These are phyloP conservation scores for Aphidius colemani DNA, from an alignment of 2,888 invertebrate genomes.

Conservation along the genomic window DNA sequence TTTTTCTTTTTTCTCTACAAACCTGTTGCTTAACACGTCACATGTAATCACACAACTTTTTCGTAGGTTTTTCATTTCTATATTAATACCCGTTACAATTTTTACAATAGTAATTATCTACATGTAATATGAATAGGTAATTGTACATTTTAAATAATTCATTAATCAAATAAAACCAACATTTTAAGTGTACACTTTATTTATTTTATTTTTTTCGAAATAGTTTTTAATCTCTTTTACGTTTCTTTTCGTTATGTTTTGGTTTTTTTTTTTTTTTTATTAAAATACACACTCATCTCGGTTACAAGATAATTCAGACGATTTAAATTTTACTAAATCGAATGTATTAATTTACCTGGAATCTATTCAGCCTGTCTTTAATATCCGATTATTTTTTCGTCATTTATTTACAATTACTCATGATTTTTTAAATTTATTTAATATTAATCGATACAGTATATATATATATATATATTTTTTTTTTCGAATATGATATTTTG, in stretches of 20 bases:
- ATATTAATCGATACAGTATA: conserved; percentile 9
- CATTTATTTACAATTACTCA: conserved; percentile 14
- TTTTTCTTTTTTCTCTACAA: background rate
- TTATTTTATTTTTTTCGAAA: conserved; percentile 13
- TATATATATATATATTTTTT: no score
- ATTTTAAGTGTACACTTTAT: conserved; percentile 15
- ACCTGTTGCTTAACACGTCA: background rate
- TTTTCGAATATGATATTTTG: no score
- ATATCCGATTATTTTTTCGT: conserved; percentile 17
- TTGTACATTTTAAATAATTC: conserved; percentile 1
- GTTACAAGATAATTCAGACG: conserved; percentile 36
- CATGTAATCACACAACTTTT: no score
- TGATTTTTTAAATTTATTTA: background rate
- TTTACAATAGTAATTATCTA: conserved; percentile 15
- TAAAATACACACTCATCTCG: conserved; percentile 56
- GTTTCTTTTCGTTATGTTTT: conserved; percentile 27
- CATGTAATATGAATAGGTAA: conserved; percentile 7
- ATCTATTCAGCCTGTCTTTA: conserved; percentile 21
- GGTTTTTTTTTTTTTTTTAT: conserved; percentile 40
- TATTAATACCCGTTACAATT: conserved; percentile 23
- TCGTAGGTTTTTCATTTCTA: background rate
- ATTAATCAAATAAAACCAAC: background rate
- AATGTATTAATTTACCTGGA: conserved; percentile 18
- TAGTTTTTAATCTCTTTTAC: conserved; percentile 29
- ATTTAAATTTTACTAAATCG: background rate